Percentiles rank a stretch among this genome's conserved stretches.
Evolutionary conservation across 2,888 invertebrate species (phyloP).

Genomic region (Caenorhabditis imperialis): DNA sequence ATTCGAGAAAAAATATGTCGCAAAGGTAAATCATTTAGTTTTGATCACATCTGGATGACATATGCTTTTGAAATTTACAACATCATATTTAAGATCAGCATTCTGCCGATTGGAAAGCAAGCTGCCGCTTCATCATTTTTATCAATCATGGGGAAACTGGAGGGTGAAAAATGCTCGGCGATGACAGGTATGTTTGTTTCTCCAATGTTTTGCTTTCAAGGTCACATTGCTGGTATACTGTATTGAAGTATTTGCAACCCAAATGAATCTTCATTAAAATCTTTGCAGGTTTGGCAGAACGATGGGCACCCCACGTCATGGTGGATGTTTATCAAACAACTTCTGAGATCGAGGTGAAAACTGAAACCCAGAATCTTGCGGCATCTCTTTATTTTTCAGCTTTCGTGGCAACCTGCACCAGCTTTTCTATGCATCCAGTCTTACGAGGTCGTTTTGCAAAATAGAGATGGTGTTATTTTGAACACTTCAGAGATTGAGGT

Average conservation of each 20-base stretch:
- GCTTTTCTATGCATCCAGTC: constrained; percentile 30
- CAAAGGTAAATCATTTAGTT: neutral
- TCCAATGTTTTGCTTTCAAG: too few species aligned
- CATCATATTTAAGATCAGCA: constrained; percentile 20
- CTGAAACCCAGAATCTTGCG: neutral
- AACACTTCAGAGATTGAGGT: constrained; percentile 37
- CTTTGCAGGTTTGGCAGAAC: constrained; percentile 40
- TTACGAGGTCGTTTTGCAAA: constrained; percentile 33
- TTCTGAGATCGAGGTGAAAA: constrained; percentile 22
- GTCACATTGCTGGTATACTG: too few species aligned
- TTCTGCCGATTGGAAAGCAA: constrained; percentile 41
- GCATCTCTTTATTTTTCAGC: constrained; percentile 10
- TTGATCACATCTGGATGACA: neutral
- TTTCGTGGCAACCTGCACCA: constrained; percentile 34
- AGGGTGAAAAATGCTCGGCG: constrained; percentile 26
- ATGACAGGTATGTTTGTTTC: constrained; percentile 28
- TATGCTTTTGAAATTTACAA: neutral
- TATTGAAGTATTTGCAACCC: constrained; percentile 11
- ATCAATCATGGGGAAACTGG: constrained; percentile 28
- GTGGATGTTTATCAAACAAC: constrained; percentile 31
- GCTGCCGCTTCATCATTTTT: constrained; percentile 29
- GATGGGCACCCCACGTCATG: constrained; percentile 48
- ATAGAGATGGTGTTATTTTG: constrained; percentile 17
- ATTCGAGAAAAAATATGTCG: constrained; percentile 40
- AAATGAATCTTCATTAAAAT: constrained; percentile 5